Conservation (phyloP, 2,113 vertebrate species). For the Shinisaurus crocodilurus region DNA sequence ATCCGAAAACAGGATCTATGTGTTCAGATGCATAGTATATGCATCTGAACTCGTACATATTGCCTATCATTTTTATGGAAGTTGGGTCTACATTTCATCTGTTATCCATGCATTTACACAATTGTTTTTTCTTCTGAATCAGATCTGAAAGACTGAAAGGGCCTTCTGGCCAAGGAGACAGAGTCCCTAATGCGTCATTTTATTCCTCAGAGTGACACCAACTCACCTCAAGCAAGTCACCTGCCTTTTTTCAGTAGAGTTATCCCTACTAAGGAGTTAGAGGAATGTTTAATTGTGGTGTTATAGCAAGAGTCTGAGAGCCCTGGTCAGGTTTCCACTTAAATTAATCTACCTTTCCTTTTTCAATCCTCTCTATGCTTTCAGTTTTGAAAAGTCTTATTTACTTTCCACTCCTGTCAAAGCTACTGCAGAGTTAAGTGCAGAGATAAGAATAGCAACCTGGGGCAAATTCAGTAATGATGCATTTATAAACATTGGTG, state of each 20-base stretch:
- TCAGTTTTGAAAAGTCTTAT: background rate
- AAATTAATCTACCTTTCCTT: slow-evolving; percentile 34
- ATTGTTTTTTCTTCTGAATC: slow-evolving; percentile 15
- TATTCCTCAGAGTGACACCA: slow-evolving; percentile 3
- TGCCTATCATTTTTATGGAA: background rate
- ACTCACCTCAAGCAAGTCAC: background rate
- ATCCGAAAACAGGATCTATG: background rate
- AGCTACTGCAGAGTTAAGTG: background rate
- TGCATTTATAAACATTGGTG: background rate
- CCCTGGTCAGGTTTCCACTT: slow-evolving; percentile 14
- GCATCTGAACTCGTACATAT: slow-evolving; percentile 33
- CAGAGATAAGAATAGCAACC: background rate
- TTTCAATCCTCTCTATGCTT: slow-evolving; percentile 26
- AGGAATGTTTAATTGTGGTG: background rate
- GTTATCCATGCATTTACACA: background rate
- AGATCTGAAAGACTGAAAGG: slow-evolving; percentile 2
- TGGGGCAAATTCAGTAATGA: background rate
- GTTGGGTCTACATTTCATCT: background rate
- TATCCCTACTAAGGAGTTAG: background rate
- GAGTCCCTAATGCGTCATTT: background rate
- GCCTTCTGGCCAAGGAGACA: background rate
- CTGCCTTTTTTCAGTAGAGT: background rate
- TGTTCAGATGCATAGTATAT: background rate
- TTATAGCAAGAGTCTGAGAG: background rate
- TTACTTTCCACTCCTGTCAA: background rate